Conservation (phyloP, 2,797 vertebrate genomes). For the Hirundo rustica region DNA sequence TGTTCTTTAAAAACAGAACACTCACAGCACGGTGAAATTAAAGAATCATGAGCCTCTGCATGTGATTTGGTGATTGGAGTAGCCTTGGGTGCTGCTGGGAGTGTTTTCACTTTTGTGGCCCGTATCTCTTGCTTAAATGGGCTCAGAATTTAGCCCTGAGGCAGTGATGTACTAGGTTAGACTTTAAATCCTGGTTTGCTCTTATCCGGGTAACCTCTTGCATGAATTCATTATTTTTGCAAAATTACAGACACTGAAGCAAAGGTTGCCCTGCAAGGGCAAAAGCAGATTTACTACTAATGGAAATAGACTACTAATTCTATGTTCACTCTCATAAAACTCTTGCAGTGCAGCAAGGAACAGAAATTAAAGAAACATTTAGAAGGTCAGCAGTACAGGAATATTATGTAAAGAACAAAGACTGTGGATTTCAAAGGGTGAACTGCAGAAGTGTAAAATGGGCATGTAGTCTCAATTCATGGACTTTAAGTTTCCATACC, state of each 20-base stretch:
- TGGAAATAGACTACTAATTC: slow-evolving; percentile 74
- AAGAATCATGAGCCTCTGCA: neutral
- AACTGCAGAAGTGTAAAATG: slow-evolving; percentile 31
- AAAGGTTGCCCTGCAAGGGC: slow-evolving; percentile 70
- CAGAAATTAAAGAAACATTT: slow-evolving; percentile 74
- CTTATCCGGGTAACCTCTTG: slow-evolving; percentile 30
- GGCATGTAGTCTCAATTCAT: neutral
- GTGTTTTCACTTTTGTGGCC: slow-evolving; percentile 15
- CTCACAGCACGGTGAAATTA: neutral
- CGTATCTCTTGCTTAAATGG: neutral
- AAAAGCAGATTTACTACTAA: slow-evolving; percentile 76
- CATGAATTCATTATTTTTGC: slow-evolving; percentile 69
- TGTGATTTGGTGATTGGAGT: neutral
- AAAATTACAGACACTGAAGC: slow-evolving; percentile 65
- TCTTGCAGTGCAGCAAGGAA: slow-evolving; percentile 52
- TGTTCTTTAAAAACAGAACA: neutral
- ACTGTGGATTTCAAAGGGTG: slow-evolving; percentile 32
- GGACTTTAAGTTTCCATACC: neutral
- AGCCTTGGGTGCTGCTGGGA: neutral
- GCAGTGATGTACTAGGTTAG: slow-evolving; percentile 34
- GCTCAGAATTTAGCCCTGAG: slow-evolving; percentile 9
- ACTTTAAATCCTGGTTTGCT: slow-evolving; percentile 32
- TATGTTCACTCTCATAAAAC: slow-evolving; percentile 75
- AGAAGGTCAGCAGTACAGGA: slow-evolving; percentile 68
- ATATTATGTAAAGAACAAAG: slow-evolving; percentile 65